Evolutionary conservation across 2,113 vertebrate genomes (phyloP).

Genomic region (Maccullochella peelii): DNA sequence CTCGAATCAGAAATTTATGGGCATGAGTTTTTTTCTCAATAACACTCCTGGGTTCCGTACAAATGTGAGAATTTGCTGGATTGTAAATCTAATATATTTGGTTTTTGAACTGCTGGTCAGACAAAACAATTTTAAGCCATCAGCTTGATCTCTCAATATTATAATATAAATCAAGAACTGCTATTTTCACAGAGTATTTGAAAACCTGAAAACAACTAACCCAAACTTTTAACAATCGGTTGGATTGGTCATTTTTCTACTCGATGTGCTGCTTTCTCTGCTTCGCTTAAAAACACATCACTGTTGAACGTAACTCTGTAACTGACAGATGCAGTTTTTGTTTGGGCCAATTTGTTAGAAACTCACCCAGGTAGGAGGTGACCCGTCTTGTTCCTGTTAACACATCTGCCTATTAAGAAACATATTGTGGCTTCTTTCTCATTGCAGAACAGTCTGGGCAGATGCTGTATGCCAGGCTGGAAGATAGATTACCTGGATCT

Average conservation of each 20-base stretch:
- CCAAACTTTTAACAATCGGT: conserved; percentile 37
- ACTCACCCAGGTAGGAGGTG: conserved; percentile 53
- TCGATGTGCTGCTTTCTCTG: conserved; percentile 24
- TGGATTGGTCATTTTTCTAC: conserved; percentile 19
- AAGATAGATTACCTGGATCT: conserved; percentile 54
- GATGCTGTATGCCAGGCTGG: conserved; percentile 22
- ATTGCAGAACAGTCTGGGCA: conserved; percentile 5
- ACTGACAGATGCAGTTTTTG: conserved; percentile 44
- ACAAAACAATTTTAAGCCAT: not conserved
- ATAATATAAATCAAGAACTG: not conserved
- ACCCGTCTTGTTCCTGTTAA: conserved; percentile 54
- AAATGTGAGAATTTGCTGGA: not conserved
- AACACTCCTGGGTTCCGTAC: not conserved
- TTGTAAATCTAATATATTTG: not conserved
- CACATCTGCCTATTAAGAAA: conserved; percentile 34
- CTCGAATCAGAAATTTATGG: not conserved
- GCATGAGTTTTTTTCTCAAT: not conserved
- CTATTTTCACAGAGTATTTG: not conserved
- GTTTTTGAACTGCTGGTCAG: not conserved
- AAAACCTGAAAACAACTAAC: conserved; percentile 23
- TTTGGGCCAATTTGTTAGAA: conserved; percentile 51
- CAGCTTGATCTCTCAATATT: not conserved
- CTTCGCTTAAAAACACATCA: conserved; percentile 61
- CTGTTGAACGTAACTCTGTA: conserved; percentile 24
- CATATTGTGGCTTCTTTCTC: not conserved